Evolutionary conservation across 2,113 vertebrate species (phyloP).

Genomic region (Nipponia nippon): DNA sequence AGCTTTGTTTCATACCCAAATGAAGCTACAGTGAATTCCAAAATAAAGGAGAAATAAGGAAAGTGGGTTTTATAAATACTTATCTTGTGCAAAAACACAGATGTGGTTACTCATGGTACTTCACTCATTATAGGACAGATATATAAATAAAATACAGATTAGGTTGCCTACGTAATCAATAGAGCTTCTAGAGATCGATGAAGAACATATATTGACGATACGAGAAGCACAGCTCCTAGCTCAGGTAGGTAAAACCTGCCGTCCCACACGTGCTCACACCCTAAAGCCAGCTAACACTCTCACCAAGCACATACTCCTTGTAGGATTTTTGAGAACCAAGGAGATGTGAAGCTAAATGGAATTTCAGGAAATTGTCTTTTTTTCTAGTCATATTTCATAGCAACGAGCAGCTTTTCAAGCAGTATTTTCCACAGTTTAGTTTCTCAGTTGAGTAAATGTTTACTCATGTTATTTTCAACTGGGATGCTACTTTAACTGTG

Average conservation of each 20-base stretch:
- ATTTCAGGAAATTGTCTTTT: background rate
- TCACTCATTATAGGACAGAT: background rate
- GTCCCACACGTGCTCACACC: background rate
- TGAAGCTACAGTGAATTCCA: background rate
- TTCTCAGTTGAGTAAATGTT: conserved; percentile 69
- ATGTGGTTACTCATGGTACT: background rate
- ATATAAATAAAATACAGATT: background rate
- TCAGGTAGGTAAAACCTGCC: background rate
- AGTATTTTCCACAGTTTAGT: background rate
- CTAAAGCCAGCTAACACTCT: background rate
- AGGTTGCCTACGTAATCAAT: background rate
- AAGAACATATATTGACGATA: background rate
- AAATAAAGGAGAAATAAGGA: background rate
- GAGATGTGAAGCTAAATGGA: background rate
- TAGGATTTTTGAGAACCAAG: background rate
- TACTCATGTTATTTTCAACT: conserved; percentile 78
- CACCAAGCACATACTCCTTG: background rate
- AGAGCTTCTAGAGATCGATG: background rate
- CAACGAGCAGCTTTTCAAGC: background rate
- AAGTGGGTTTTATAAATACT: background rate
- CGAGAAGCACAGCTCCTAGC: rapidly evolving
- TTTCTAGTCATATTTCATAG: background rate
- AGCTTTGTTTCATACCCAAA: background rate
- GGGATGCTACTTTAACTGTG: conserved; percentile 75
- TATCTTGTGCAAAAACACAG: background rate